Base-by-base conservation (phyloP, 1,140 invertebrate species). In the Apis cerana region DNA sequence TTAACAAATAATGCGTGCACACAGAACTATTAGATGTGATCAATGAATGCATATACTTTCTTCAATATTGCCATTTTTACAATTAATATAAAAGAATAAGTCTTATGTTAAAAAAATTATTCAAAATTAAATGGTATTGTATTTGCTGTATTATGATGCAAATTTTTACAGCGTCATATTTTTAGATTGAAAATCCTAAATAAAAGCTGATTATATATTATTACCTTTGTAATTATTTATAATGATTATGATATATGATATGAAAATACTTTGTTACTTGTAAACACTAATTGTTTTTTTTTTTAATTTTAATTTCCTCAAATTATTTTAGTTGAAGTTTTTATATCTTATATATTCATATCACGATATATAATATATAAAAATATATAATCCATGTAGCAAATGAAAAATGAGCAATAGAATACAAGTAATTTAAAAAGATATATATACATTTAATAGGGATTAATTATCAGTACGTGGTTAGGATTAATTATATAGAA, bases 151-250 rank as follows among this genome's bases (percentile, higher is more conserved):
- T 19, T 12, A 61, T 69, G 54, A 61, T 61, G 61, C 10, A 68
- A 50, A 82, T 78, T 54, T 68, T 74, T 74, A 72, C 23, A 19
- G 17, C 15, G 59, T 72, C 13, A 23, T 61, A 27, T 74, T 64
- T 69, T 84, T 80, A 54, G 27, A 80, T 50, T 4, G 21, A 59
- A 48, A 33, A 19, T 54, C 33, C 43, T 65, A 58, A 33, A 71
- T 15, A 13, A 27, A 62, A 61, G 33, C 27, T 84, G 12, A 54
- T 56, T 84, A 70, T 80, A 80, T 27, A 84, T 80, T 64, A 56
- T 83, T 80, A 56, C 27, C 48, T 80, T 83, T 84, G 70, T 75
- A 83, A 75, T 84, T 82, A 50, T 82, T 64, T 76, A 82, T 68
- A 52, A 81, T 68, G 43, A 80, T 71, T 64, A 81, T 58, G 56